A percentile compares a stretch with the other conserved stretches of the same genome.
These are phyloP conservation scores for Macrochelys suwanniensis DNA, from an alignment of 2,797 vertebrate genomes.

Conservation along the genomic window DNA sequence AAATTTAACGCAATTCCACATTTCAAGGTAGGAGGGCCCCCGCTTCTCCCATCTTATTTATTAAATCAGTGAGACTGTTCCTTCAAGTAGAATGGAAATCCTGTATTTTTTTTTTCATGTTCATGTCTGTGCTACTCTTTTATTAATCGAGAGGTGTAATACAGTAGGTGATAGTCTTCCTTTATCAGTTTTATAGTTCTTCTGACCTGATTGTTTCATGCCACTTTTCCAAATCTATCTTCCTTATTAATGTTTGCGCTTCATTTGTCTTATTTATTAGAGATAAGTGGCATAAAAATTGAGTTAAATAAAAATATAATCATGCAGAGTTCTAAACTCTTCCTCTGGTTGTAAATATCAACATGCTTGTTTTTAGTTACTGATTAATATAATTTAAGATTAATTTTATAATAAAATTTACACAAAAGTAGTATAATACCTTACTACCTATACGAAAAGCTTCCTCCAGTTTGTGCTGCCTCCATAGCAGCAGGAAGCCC, in stretches of 20 bases:
- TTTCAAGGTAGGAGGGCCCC: slow-evolving; percentile 39
- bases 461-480: neutral
- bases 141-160: neutral
- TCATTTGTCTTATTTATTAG: neutral
- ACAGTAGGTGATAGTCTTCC: neutral
- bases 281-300: neutral
- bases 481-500: neutral
- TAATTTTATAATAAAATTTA: neutral
- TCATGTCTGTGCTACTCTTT: neutral
- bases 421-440: neutral
- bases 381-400: neutral
- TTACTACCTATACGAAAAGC: neutral
- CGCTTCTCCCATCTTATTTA: neutral
- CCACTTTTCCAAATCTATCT: neutral
- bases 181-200: fast-evolving
- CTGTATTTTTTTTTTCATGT: neutral
- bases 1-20: neutral
- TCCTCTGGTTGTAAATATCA: neutral
- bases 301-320: neutral
- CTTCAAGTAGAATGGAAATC: neutral
- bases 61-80: neutral
- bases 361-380: neutral
- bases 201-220: neutral
- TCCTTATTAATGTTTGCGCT: fast-evolving
- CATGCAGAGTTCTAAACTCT: neutral